A percentile compares a stretch with the other conserved stretches of the same genome.
Evolutionary conservation across 2,113 vertebrate species (phyloP).

Genomic region (Onychostruthus taczanowskii): DNA sequence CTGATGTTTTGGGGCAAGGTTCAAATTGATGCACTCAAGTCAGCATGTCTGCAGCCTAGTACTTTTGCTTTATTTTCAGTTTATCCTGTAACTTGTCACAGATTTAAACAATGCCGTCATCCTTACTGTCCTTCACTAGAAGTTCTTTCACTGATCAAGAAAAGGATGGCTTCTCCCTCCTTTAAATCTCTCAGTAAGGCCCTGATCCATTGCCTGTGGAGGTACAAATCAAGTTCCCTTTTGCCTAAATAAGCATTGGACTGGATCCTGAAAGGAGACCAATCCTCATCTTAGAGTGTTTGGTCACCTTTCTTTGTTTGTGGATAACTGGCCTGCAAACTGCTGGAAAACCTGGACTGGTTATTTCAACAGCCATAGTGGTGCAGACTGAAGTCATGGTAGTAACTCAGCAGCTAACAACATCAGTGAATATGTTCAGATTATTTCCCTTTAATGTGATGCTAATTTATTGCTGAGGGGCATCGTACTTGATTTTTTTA

Average conservation of each 20-base stretch:
- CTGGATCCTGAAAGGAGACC: neutral
- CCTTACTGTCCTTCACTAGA: neutral
- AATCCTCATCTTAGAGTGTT: neutral
- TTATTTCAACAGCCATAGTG: neutral
- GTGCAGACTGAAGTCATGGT: neutral
- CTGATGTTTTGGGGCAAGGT: neutral
- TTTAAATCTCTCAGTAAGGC: neutral
- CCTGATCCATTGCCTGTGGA: neutral
- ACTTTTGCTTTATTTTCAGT: neutral
- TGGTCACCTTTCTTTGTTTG: neutral
- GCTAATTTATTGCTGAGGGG: slow-evolving; percentile 7
- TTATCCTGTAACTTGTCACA: neutral
- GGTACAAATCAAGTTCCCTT: neutral
- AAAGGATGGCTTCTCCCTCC: neutral
- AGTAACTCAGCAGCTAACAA: neutral
- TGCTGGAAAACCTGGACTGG: neutral
- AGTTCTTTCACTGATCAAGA: neutral
- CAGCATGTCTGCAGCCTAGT: neutral
- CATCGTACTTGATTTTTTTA: neutral
- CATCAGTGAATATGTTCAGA: neutral
- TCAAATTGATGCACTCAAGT: neutral
- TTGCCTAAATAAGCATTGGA: neutral
- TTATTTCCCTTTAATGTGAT: neutral
- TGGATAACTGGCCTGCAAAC: neutral
- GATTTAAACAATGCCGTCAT: neutral